Conservation (phyloP, 2,888 invertebrate species). For the Anaspis maculata region DNA sequence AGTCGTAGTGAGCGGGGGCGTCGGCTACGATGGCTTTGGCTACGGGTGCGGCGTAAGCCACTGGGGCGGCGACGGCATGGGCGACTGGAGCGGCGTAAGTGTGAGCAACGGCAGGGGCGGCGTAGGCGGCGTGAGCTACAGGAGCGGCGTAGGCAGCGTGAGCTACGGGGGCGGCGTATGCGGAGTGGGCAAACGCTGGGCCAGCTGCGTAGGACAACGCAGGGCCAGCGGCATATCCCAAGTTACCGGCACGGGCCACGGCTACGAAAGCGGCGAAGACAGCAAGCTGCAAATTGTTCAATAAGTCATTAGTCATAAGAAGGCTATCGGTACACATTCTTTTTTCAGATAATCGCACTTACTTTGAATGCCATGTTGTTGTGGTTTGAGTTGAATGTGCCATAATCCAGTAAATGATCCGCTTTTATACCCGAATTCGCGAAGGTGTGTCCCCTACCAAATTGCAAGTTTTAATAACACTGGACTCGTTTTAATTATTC, state of each 20-base stretch:
- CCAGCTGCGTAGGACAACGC: constrained; percentile 34
- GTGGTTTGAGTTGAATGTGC: too few species aligned
- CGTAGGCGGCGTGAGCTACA: too few species aligned
- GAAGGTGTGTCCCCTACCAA: too few species aligned
- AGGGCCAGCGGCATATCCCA: constrained; percentile 18
- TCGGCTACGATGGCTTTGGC: constrained; percentile 21
- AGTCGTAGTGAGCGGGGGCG: constrained; percentile 37
- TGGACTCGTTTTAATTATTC: too few species aligned
- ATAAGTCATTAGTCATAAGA: constrained; percentile 2
- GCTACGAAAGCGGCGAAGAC: constrained; percentile 21
- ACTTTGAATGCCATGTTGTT: constrained; percentile 26
- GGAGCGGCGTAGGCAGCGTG: constrained; percentile 38
- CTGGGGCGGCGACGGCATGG: constrained; percentile 9
- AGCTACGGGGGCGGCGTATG: constrained; percentile 14
- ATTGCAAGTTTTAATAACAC: too few species aligned
- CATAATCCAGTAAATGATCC: too few species aligned
- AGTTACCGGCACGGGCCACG: constrained; percentile 22
- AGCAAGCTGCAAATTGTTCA: constrained; percentile 17
- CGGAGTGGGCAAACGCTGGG: constrained; percentile 31
- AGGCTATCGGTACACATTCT: constrained; percentile 1
- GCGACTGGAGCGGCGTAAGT: constrained; percentile 9
- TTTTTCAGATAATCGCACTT: constrained; percentile 11
- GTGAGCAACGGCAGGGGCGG: constrained; percentile 12
- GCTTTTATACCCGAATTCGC: neutral
- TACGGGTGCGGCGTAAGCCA: constrained; percentile 14